Conservation (phyloP, 2,797 vertebrate species). For the Trachurus trachurus region DNA sequence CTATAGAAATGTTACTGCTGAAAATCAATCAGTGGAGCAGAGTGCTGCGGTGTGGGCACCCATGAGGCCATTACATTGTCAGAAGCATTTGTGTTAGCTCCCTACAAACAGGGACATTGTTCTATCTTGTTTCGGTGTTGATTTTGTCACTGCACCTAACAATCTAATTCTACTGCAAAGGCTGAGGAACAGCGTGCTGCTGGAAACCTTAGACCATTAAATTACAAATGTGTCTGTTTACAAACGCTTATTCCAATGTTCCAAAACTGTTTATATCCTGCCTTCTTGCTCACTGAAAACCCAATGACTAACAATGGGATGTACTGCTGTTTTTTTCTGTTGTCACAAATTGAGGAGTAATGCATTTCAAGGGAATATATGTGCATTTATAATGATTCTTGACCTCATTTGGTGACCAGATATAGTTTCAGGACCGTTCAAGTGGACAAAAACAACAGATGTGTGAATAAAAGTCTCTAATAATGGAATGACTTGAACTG, state of each 20-base stretch:
- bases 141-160: constrained; percentile 36
- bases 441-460: not conserved
- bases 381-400: not conserved
- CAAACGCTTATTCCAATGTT: constrained; percentile 25
- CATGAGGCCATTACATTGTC: constrained; percentile 44
- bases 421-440: not conserved
- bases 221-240: constrained; percentile 40
- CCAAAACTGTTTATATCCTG: constrained; percentile 17
- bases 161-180: constrained; percentile 25
- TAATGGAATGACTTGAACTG: not conserved
- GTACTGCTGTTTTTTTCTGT: not conserved
- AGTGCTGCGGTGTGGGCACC: constrained; percentile 18
- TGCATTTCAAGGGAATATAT: constrained; percentile 4
- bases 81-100: constrained; percentile 53
- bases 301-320: not conserved
- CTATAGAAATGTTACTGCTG: constrained; percentile 46
- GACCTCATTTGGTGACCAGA: not conserved
- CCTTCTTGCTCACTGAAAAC: constrained; percentile 1
- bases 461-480: not conserved
- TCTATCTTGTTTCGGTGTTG: constrained; percentile 25
- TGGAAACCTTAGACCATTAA: constrained; percentile 30
- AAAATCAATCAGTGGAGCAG: constrained; percentile 54
- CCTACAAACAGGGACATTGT: constrained; percentile 41
- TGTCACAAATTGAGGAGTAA: not conserved
- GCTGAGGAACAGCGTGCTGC: constrained; percentile 30